Conservation (phyloP, 2,888 invertebrate species). For the Pardosa pseudoannulata region DNA sequence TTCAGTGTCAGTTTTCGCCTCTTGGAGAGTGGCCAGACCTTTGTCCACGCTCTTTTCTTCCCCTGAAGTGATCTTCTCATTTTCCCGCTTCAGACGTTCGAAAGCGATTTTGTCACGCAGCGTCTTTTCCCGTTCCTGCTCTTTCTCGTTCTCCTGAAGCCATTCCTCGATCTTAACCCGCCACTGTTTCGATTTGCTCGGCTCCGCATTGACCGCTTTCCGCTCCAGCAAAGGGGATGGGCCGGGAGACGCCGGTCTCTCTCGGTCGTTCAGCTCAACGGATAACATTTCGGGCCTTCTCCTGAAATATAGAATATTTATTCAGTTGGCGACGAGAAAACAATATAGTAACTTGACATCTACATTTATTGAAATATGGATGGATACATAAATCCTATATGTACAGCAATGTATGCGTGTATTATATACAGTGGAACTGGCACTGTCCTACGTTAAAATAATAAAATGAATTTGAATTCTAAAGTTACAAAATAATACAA, state of each 20-base stretch:
- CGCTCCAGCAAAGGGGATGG: constrained; percentile 75
- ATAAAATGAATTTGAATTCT: too few species aligned
- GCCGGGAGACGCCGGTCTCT: constrained; percentile 75
- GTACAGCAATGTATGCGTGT: too few species aligned
- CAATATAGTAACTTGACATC: too few species aligned
- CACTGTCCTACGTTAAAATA: too few species aligned
- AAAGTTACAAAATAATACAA: too few species aligned
- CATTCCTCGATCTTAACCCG: constrained; percentile 93
- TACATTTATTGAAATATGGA: too few species aligned
- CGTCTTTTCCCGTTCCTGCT: constrained; percentile 80
- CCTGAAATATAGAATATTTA: too few species aligned
- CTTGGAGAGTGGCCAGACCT: constrained; percentile 42
- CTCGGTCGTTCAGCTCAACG: constrained; percentile 73
- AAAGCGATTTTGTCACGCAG: constrained; percentile 50
- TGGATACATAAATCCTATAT: too few species aligned
- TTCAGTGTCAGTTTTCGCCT: constrained; percentile 69
- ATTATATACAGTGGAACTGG: too few species aligned
- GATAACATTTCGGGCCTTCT: constrained; percentile 85
- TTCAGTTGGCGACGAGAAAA: too few species aligned
- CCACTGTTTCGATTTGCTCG: constrained; percentile 81
- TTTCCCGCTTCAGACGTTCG: constrained; percentile 49
- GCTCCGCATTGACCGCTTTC: constrained; percentile 80
- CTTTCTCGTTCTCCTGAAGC: constrained; percentile 90
- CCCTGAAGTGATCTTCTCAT: constrained; percentile 50
- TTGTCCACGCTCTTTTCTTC: constrained; percentile 30